These are phyloP conservation scores for Daphoenositta chrysoptera DNA, from an alignment of 2,113 vertebrate genomes.

Conservation along the genomic window DNA sequence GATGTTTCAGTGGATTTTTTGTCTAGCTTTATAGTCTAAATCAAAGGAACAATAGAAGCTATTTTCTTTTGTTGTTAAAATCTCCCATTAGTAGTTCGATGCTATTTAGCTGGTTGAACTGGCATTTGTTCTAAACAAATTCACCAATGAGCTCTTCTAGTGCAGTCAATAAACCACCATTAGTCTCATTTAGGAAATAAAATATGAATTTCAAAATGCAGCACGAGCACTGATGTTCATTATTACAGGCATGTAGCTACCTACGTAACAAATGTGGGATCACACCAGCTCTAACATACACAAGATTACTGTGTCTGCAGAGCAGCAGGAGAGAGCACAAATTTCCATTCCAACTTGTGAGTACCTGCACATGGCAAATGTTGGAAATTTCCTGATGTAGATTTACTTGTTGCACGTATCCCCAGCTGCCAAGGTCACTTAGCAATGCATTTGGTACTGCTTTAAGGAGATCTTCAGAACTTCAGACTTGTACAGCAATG, in stretches of 20 bases:
- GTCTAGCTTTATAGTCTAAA: neutral
- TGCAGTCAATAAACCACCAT: neutral
- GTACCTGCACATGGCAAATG: neutral
- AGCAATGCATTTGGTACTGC: neutral
- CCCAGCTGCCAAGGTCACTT: neutral
- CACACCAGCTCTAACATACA: neutral
- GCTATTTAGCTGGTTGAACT: neutral
- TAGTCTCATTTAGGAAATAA: neutral
- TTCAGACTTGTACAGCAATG: neutral
- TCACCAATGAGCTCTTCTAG: neutral
- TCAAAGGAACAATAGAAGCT: neutral
- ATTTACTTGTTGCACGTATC: neutral
- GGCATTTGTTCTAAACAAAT: neutral
- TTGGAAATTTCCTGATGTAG: neutral
- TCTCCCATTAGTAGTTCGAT: neutral
- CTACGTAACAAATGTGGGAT: neutral
- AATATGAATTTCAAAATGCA: neutral
- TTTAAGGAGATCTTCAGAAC: neutral
- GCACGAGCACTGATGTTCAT: neutral
- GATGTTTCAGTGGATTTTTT: neutral
- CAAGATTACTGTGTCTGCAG: neutral
- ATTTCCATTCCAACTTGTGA: neutral
- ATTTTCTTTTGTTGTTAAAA: constrained; percentile 3
- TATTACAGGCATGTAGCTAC: neutral
- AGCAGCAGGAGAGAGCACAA: neutral